Conservation (phyloP, 2,113 vertebrate genomes). For the Hippocampus abdominalis region DNA sequence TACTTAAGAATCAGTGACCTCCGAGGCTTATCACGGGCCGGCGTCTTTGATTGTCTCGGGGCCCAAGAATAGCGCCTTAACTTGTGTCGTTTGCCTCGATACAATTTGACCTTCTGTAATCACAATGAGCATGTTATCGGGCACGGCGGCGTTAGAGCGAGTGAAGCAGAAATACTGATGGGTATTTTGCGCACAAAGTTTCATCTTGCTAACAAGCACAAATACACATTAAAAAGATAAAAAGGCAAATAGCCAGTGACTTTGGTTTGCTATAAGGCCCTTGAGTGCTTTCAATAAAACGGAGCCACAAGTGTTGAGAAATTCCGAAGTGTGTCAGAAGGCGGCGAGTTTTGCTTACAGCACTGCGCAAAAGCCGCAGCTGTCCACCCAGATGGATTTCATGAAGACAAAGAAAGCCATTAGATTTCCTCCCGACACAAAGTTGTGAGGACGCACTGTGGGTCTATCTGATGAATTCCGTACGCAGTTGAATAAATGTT, state of each 20-base stretch:
- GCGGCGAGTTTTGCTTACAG: slow-evolving; percentile 65
- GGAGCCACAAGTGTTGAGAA: slow-evolving; percentile 65
- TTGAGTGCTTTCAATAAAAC: slow-evolving; percentile 65
- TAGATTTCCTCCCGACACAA: slow-evolving; percentile 48
- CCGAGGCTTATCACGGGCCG: slow-evolving; percentile 12
- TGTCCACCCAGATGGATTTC: slow-evolving; percentile 62
- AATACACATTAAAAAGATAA: neutral
- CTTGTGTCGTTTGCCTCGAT: slow-evolving; percentile 20
- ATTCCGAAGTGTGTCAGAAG: slow-evolving; percentile 59
- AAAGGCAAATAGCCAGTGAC: slow-evolving; percentile 54
- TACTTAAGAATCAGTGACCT: slow-evolving; percentile 19
- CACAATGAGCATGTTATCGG: slow-evolving; percentile 4
- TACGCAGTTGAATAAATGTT: slow-evolving; percentile 40
- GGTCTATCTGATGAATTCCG: slow-evolving; percentile 44
- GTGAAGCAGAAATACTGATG: neutral
- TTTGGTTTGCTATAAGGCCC: slow-evolving; percentile 56
- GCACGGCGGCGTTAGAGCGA: neutral
- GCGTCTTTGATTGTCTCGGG: slow-evolving; percentile 8
- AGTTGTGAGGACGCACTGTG: slow-evolving; percentile 48
- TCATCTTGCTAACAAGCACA: neutral
- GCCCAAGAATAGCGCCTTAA: neutral
- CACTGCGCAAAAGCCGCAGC: slow-evolving; percentile 59
- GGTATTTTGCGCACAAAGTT: neutral
- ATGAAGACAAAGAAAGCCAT: slow-evolving; percentile 61
- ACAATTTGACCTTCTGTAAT: slow-evolving; percentile 21